Conservation (phyloP, 2,797 vertebrate genomes). For the Eleutherodactylus coqui region DNA sequence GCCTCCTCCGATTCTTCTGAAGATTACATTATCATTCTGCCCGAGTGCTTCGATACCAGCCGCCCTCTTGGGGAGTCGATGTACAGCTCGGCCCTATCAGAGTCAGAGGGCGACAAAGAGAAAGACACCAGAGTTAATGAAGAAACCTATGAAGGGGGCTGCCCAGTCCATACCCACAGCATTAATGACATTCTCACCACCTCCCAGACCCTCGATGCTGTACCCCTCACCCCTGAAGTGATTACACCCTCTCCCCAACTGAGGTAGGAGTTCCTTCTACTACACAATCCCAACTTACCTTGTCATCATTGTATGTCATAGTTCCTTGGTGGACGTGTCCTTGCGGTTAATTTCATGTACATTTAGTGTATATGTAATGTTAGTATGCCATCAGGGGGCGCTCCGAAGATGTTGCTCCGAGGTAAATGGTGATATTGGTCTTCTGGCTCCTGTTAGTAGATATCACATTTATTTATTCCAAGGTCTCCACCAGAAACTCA, state of each 20-base stretch:
- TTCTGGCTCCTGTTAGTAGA: constrained; percentile 38
- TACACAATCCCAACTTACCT: background rate
- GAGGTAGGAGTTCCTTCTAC: constrained; percentile 37
- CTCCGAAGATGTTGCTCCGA: background rate
- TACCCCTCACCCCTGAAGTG: constrained; percentile 78
- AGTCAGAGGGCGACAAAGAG: constrained; percentile 76
- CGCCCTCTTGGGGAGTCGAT: constrained; percentile 92
- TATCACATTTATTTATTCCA: background rate
- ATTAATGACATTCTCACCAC: constrained; percentile 78
- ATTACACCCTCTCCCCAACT: constrained; percentile 68
- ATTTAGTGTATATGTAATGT: background rate
- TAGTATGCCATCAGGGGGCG: too few relatives aligned
- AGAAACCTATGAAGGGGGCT: constrained; percentile 60
- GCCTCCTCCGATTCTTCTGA: constrained; percentile 90
- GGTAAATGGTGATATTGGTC: constrained; percentile 1
- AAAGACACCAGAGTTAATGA: constrained; percentile 66
- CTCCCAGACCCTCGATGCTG: constrained; percentile 81
- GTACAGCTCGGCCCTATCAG: constrained; percentile 92
- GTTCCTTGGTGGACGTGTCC: background rate
- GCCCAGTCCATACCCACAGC: constrained; percentile 65
- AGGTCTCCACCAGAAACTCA: constrained; percentile 7
- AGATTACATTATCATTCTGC: constrained; percentile 94
- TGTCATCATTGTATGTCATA: background rate
- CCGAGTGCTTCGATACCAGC: constrained; percentile 96
- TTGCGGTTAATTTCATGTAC: background rate